Evolutionary conservation across 2,888 invertebrate genomes (phyloP), one percentile per base, ranked within the genome.

Genomic region (Drosophila infuscata): DNA sequence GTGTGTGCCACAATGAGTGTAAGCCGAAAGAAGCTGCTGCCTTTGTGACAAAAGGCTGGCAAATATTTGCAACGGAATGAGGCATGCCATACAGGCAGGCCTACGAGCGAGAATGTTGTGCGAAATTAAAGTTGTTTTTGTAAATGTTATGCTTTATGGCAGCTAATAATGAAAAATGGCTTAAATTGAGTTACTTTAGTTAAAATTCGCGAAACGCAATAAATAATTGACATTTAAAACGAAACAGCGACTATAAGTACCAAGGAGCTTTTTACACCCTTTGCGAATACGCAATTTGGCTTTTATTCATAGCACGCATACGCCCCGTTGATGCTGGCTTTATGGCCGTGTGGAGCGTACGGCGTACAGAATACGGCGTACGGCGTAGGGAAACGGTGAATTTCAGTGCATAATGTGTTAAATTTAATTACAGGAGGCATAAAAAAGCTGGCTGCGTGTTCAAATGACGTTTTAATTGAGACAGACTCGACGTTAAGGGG

Each of bases 211-310:
- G 61, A 53, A 69, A 70, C 67, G 51, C 62, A 71, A 71, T 82
- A 73, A 74, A 88, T 85, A 85, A 85, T 88, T 85, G 88, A 75
- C 79, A 88, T 85, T 85, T 85, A 83, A 88, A 81, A 72, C 62
- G 73, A 71, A 71, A 61, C 59, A 54, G 60, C 48, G 36, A 17
- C 60, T 51, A 51, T 62, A 61, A 54, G 35, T 49, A 38, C 25
- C 30, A 32, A 73, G 82, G 81, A 66, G 71, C 69, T 61, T 71
- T 80, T 69, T 58, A 41, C 58, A 20, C 41, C 46, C 43, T 51
- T 52, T 46, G 53, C 63, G 83, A 41, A 70, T 70, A 63, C 79
- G 66, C 48, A 35, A 54, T 68, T 46, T 59, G 38, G 41, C 38
- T 38, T 54, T 17, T 66, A 29, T 35, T 41, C 66, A 62, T 63